phyloP scores from a whole-genome alignment of 2,113 vertebrate species.

The Pterocles gutturalis region DNA sequence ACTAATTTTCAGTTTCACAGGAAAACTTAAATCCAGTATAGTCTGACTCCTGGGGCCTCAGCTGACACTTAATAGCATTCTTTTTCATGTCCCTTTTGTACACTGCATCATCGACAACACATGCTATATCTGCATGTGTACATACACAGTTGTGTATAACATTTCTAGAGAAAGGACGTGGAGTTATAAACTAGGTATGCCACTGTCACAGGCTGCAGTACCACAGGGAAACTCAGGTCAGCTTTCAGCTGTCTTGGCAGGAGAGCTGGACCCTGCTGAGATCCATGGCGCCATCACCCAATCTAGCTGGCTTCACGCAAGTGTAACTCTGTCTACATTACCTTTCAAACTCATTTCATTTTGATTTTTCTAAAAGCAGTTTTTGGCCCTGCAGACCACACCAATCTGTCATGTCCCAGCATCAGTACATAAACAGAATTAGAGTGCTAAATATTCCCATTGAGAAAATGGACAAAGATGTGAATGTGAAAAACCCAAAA shows the following conservation, averaged over 20 bases:
- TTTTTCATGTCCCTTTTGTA: neutral
- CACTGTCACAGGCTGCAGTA: neutral
- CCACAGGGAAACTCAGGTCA: neutral
- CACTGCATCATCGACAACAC: neutral
- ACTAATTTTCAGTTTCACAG: neutral
- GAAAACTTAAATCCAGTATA: neutral
- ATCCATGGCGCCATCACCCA: neutral
- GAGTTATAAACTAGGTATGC: neutral
- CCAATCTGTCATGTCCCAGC: constrained; percentile 1
- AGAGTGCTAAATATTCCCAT: constrained; percentile 43
- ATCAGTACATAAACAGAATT: constrained; percentile 9
- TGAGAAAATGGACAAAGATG: constrained; percentile 12
- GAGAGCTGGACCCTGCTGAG: neutral
- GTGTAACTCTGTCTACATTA: neutral
- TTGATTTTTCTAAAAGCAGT: neutral
- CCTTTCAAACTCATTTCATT: neutral
- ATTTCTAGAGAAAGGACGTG: neutral
- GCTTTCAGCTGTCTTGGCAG: neutral
- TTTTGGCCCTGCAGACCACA: constrained; percentile 33
- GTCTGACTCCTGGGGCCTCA: neutral
- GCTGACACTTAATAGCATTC: neutral
- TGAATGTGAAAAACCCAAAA: neutral
- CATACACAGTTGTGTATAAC: neutral
- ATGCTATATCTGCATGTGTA: rapidly evolving
- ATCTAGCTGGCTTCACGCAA: neutral